phyloP scores from a whole-genome alignment of 2,113 vertebrate genomes.

The Leptodactylus fuscus region DNA sequence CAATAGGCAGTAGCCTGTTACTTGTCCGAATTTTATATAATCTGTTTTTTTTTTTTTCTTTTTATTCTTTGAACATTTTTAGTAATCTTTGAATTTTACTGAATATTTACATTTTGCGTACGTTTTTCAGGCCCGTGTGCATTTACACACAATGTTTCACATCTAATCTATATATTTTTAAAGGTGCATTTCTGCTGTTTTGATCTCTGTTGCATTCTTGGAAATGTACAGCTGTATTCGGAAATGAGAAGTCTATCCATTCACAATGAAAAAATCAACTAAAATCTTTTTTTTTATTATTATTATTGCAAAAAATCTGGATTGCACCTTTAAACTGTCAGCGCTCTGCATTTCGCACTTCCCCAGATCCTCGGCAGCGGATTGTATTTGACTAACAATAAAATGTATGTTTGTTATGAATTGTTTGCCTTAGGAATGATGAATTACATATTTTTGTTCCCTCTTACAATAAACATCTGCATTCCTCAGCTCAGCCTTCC shows the following conservation, averaged over 20 bases:
- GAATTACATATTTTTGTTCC: constrained; percentile 89
- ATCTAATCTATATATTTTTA: constrained; percentile 12
- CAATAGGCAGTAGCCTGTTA: constrained; percentile 43
- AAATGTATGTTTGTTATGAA: constrained; percentile 89
- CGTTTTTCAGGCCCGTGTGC: not conserved
- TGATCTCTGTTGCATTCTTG: not conserved
- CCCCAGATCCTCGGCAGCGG: constrained; percentile 81
- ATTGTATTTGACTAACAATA: constrained; percentile 89
- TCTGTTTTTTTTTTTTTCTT: not conserved
- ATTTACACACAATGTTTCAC: not conserved
- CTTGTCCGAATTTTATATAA: not conserved
- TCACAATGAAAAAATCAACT: not conserved
- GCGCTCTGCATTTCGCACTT: constrained; percentile 31
- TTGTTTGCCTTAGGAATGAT: constrained; percentile 91
- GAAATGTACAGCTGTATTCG: not conserved
- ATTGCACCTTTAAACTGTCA: constrained; percentile 52
- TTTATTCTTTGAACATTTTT: not conserved
- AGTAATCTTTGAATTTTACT: not conserved
- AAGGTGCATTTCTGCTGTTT: constrained; percentile 42
- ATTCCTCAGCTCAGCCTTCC: constrained; percentile 88
- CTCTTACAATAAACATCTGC: constrained; percentile 91
- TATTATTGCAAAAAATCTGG: no score
- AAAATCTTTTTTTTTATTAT: not conserved
- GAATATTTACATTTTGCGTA: constrained; percentile 1
- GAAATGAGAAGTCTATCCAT: not conserved